Evolutionary conservation across 2,113 vertebrate genomes (phyloP), one percentile per base, ranked within the genome.

Genomic region (Cinclus cinclus): DNA sequence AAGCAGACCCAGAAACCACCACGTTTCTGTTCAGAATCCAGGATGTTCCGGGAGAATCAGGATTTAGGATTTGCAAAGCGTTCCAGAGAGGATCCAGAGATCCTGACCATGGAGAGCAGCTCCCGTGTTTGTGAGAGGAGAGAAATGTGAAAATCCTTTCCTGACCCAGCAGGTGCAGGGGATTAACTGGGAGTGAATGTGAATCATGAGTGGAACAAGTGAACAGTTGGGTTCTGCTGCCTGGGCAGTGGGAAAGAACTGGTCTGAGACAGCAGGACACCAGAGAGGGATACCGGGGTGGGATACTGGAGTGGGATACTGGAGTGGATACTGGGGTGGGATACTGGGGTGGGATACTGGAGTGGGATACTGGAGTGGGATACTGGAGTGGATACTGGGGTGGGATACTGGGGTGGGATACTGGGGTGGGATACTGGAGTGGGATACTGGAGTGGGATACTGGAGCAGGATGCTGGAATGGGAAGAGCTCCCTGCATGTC

Each of bases 181-280:
- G 27, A 20, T 60, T 44, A 49, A 35, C 49, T 21, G 9, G 30
- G 24, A 63, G 35, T 15, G 70, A n/a, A 12, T 3, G 52, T 3
- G 68, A 60, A 25, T 65, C 20, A 1, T 5, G 27, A 28, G 56
- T 15, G 64, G 56, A 47, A 9, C 10, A 41, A 56, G 39, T 27
- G 55, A 56, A 27, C 41, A 14, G 23, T 6, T 18, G 42, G 42
- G 0, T 31, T 28, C 37, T 67, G 18, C 83, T 74, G 77, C 73
- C 13, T 2, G 24, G 77, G 10, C 50, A 44, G 37, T 0, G 20
- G 77, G 55, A 3, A 33, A 83, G 8, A n/a, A 5, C 44, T 23
- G 47, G 4, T 15, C 35, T 0, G 0, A 59, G 22, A 7, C 75
- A n/a, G n/a, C 0, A 0, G 81, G 81, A 33, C n/a, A 44, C n/a